phyloP scores from a whole-genome alignment of 2,113 vertebrate genomes.

The Myrmophylax atrothorax region DNA sequence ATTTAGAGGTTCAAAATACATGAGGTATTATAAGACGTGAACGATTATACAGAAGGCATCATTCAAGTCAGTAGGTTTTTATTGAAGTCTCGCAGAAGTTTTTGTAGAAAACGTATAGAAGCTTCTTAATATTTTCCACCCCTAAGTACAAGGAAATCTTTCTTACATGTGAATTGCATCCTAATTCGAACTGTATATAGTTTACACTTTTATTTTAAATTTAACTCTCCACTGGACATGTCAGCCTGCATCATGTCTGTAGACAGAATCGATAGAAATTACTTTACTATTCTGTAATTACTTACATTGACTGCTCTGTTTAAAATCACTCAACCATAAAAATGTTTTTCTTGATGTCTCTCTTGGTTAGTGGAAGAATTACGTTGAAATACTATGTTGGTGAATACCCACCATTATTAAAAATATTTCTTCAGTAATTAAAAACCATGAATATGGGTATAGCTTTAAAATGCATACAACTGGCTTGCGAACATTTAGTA shows the following conservation, averaged over 20 bases:
- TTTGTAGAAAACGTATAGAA: neutral
- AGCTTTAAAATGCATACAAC: neutral
- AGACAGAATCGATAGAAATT: conserved; percentile 52
- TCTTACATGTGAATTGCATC: neutral
- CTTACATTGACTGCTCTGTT: conserved; percentile 53
- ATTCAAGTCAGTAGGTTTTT: neutral
- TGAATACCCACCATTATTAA: neutral
- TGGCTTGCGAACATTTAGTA: neutral
- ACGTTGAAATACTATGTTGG: neutral
- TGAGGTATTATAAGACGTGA: neutral
- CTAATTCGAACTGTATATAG: neutral
- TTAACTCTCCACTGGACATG: neutral
- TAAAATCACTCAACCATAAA: conserved; percentile 56
- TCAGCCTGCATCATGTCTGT: conserved; percentile 46
- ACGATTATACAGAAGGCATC: neutral
- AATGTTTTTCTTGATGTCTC: conserved; percentile 35
- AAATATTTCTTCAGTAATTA: neutral
- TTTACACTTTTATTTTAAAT: conserved; percentile 1
- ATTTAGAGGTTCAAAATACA: neutral
- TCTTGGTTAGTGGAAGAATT: conserved; percentile 32
- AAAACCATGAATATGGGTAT: neutral
- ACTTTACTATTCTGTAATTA: conserved; percentile 72
- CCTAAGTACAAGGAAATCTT: neutral
- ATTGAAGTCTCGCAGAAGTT: neutral
- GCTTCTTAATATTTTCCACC: neutral